Conservation (phyloP, 2,113 vertebrate genomes). For the Boulengeromyrus knoepffleri region DNA sequence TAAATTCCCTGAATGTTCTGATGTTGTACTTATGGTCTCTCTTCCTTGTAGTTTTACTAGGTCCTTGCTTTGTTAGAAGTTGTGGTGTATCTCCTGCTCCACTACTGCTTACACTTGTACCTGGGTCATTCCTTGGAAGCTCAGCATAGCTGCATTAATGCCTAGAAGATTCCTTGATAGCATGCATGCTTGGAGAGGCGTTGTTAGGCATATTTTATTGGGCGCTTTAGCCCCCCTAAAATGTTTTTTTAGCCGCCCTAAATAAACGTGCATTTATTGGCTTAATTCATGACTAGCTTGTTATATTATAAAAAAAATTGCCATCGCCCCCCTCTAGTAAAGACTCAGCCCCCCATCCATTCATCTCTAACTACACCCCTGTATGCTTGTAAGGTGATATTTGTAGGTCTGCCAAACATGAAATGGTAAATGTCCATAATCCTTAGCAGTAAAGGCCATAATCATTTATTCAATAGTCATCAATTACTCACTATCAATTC, state of each 20-base stretch:
- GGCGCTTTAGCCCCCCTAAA: too few relatives aligned
- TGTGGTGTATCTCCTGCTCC: not conserved
- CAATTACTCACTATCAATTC: not conserved
- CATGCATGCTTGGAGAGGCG: not conserved
- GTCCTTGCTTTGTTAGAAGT: not conserved
- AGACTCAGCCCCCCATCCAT: too few relatives aligned
- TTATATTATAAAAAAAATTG: too few relatives aligned
- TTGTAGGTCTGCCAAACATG: not conserved
- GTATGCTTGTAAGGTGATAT: not conserved
- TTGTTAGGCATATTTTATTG: too few relatives aligned
- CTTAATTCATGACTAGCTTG: too few relatives aligned
- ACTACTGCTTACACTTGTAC: not conserved
- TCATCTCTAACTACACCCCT: too few relatives aligned
- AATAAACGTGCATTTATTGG: too few relatives aligned
- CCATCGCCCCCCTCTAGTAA: too few relatives aligned
- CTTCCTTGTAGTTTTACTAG: not conserved
- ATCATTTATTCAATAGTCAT: not conserved
- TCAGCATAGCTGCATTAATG: not conserved
- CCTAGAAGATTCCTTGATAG: not conserved
- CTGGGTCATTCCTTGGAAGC: not conserved
- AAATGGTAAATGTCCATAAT: not conserved
- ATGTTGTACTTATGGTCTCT: not conserved
- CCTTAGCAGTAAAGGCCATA: not conserved
- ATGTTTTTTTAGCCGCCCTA: too few relatives aligned
- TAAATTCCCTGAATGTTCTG: not conserved